A percentile compares a stretch with the other conserved stretches of the same genome.
Conservation (phyloP, 2,888 invertebrate genomes). For the Mesorhabditis spiculigera region DNA sequence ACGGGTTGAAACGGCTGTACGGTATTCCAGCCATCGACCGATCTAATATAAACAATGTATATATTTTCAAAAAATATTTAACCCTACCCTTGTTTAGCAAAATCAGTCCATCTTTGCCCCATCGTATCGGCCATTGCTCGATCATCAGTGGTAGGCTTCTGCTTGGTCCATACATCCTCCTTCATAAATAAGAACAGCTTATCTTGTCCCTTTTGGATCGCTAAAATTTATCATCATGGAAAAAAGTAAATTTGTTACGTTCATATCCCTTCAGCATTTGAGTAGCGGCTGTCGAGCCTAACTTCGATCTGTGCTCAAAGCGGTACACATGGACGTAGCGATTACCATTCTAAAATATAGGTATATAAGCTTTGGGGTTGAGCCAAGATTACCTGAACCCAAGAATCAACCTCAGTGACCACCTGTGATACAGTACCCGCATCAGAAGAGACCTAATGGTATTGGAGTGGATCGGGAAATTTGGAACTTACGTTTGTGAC, state of each 20-base stretch:
- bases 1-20: background rate
- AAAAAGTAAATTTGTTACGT: background rate
- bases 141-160: conserved; percentile 29
- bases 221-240: conserved; percentile 21
- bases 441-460: conserved; percentile 33
- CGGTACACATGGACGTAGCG: conserved; percentile 33
- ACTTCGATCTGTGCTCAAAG: conserved; percentile 36
- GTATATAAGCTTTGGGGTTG: background rate
- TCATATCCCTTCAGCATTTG: background rate
- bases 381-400: conserved; percentile 14
- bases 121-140: conserved; percentile 34
- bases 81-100: conserved; percentile 34
- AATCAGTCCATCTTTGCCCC: conserved; percentile 42
- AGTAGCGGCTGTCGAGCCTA: conserved; percentile 26
- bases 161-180: conserved; percentile 34
- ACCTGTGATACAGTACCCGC: conserved; percentile 26
- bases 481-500: background rate
- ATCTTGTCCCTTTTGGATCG: conserved; percentile 40
- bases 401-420: conserved; percentile 30
- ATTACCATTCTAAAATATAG: conserved; percentile 19
- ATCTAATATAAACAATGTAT: background rate
- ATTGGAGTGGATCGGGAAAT: too few species aligned
- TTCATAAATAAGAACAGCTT: conserved; percentile 40
- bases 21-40: background rate
- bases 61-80: background rate